Evolutionary conservation across 1,140 invertebrate genomes (phyloP), one percentile per base, ranked within the genome.

Genomic region (Asbolus verrucosus): DNA sequence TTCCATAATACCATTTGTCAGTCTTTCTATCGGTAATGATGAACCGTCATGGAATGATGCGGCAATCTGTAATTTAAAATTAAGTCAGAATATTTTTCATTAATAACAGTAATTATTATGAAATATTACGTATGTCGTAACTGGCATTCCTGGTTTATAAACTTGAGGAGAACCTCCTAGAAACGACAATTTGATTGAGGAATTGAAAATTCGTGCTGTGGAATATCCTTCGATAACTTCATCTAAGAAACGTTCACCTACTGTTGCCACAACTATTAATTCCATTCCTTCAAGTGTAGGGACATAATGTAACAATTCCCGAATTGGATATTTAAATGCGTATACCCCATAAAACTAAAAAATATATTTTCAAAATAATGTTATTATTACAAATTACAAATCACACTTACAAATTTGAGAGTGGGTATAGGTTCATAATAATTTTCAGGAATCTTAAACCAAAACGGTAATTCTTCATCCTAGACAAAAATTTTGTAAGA

Each of bases 131-230:
- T 91, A 92, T 71, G 85, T 82, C 67, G 88, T 89, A 76, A 94
- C 91, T 0, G 94, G 92, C 92, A 97, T 96, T 0, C 91, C 84
- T 0, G 96, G 95, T 81, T 98, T 98, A 82, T 98, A 98, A 6
- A 98, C 90, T 82, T 97, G 93, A 1, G 96, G 92, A 0, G 89
- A 89, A 16, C 93, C 94, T 0, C 96, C 96, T 0, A 98, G 84
- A 81, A 97, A 96, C 30, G 89, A 84, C 0, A 98, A 84, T 65
- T 88, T 73, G 86, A 97, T 84, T 2, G 90, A 91, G 0, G 93
- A 94, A 80, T 94, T 95, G 78, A 90, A 97, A 19, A 98, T 91
- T 61, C 94, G 84, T 0, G 95, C 92, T 16, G 90, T 90, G 0
- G 95, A 92, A 83, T 91, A 96, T 0, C 96, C 96, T 74, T 93